These are phyloP conservation scores for Musca domestica DNA, from an alignment of 1,140 invertebrate genomes.

Conservation along the genomic window DNA sequence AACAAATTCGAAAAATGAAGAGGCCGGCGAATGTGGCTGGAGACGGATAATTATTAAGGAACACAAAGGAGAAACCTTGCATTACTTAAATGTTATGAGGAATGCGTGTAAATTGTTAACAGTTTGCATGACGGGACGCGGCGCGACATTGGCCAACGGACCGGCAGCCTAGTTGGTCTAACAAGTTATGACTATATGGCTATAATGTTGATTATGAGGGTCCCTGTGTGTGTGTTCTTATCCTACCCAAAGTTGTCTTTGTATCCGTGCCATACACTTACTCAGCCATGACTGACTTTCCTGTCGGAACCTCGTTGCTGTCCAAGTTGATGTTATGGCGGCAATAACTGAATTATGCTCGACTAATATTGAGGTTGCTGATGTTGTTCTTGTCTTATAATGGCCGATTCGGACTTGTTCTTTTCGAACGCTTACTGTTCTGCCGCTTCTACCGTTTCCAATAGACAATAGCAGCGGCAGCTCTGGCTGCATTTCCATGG, in stretches of 20 bases:
- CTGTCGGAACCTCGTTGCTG: conserved; percentile 11
- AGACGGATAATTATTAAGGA: conserved; percentile 7
- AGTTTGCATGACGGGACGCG: conserved; percentile 17
- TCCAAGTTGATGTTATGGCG: conserved; percentile 18
- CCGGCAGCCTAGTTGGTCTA: too few relatives aligned
- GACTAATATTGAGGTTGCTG: neutral
- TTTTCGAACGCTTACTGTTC: neutral
- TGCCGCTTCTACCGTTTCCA: too few relatives aligned
- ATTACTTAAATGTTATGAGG: neutral
- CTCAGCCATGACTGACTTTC: neutral
- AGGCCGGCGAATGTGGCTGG: neutral
- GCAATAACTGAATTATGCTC: conserved; percentile 19
- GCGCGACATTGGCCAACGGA: too few relatives aligned
- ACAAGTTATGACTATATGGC: too few relatives aligned
- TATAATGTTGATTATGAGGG: too few relatives aligned
- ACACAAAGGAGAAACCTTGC: neutral
- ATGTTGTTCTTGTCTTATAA: neutral
- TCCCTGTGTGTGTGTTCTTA: too few relatives aligned
- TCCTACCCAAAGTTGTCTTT: too few relatives aligned
- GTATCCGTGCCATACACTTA: too few relatives aligned
- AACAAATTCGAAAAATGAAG: neutral
- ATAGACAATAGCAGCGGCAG: conserved; percentile 4
- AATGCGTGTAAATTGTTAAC: conserved; percentile 21
- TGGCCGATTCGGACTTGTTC: too few relatives aligned
- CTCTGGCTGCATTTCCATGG: conserved; percentile 1